Base-by-base conservation (phyloP, 2,797 vertebrate species). In the Coregonus suidteri region DNA sequence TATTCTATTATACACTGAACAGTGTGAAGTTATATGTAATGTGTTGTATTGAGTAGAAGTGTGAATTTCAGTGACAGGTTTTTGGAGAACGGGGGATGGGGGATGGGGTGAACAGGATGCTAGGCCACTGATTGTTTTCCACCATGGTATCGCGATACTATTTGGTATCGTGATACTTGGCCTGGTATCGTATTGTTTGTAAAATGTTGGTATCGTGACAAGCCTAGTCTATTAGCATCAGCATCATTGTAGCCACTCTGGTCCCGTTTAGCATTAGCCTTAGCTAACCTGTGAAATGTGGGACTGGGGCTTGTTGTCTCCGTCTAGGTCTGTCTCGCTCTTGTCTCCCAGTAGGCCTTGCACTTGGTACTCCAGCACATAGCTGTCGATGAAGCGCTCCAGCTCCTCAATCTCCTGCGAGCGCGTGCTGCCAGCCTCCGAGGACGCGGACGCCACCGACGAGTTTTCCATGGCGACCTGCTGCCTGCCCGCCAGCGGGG, bases 391-490 rank as follows among this genome's bases (percentile, higher is more conserved):
- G 91, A 99, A 99, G 51, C 97, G 96, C 83, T 99, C 98, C 84
- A 99, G 93, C 91, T 99, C 98, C 85, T 99, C 97, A 0, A 99
- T 99, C 89, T 99, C 98, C 91, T 98, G 98, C 0, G 98, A 99
- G 84, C 97, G 97, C 15, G 96, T 97, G 92, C 97, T 98, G 76
- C 98, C 98, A 0, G 97, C 97, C 92, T 98, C 98, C 0, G 98
- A 99, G 4, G 98, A 99, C 64, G 98, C 97, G 0, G 98, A 99
- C 0, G 97, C 97, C 81, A 97, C 97, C 0, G 98, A 99, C 0
- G 97, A 99, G 93, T 95, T 98, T 91, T 99, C 98, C 98, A 99
- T 99, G 86, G 88, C 94, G 92, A 90, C 84, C 15, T 64, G 81
- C 34, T 35, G 6, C 16, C 56, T 20, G n/a, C 56, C 56, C 16